phyloP scores from a whole-genome alignment of 2,797 vertebrate species.

The Danio aesculapii region DNA sequence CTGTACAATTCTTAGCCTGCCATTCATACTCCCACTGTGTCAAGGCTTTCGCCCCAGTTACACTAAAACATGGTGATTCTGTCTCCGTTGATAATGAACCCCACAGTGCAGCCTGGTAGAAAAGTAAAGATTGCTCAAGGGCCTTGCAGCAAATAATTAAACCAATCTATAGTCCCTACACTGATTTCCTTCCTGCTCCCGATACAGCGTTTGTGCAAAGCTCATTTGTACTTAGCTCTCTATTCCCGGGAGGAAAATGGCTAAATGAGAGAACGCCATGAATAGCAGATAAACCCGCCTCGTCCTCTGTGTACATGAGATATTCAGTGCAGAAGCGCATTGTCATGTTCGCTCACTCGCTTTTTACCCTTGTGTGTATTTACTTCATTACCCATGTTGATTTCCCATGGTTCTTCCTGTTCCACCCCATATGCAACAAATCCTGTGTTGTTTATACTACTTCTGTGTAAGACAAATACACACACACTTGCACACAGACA shows the following conservation, averaged over 20 bases:
- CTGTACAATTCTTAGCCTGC: background rate
- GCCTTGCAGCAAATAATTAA: slow-evolving; percentile 40
- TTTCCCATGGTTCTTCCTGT: slow-evolving; percentile 61
- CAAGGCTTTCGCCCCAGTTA: background rate
- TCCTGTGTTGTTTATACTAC: slow-evolving; percentile 48
- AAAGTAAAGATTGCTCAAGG: slow-evolving; percentile 25
- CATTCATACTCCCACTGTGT: background rate
- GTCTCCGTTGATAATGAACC: slow-evolving; percentile 8
- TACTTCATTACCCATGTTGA: slow-evolving; percentile 60
- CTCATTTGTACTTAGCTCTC: slow-evolving; percentile 41
- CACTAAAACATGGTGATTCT: background rate
- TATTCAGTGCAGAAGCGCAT: slow-evolving; percentile 19
- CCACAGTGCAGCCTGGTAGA: slow-evolving; percentile 2
- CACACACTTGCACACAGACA: slow-evolving; percentile 24
- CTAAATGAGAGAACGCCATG: slow-evolving; percentile 41
- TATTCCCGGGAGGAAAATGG: slow-evolving; percentile 5
- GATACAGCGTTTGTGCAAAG: slow-evolving; percentile 36
- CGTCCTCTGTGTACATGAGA: slow-evolving; percentile 24
- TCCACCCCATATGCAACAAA: slow-evolving; percentile 42
- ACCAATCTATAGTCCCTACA: slow-evolving; percentile 42
- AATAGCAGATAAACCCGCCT: slow-evolving; percentile 37
- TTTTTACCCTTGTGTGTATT: slow-evolving; percentile 39
- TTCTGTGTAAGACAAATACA: slow-evolving; percentile 37
- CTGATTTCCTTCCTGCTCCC: slow-evolving; percentile 35
- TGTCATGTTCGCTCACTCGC: slow-evolving; percentile 42